Percentiles rank a stretch among this genome's conserved stretches.
These are phyloP conservation scores for cattle (Bos taurus) DNA, from an alignment of 2,113 vertebrate genomes.

Conservation along the genomic window ARS-UCD2.0 NC_037332.1:112015001-112015500, in stretches of 20 bases:
- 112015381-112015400: not conserved
- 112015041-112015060: slow-evolving; percentile 22
- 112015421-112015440: too few relatives aligned
- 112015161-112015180: not conserved
- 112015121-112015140: not conserved
- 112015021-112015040: slow-evolving; percentile 16
- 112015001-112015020: slow-evolving; percentile 42
- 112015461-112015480: not conserved
- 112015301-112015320: not conserved
- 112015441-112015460: rapidly evolving
- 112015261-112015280: not conserved
- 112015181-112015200: not conserved
- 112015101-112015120: not conserved
- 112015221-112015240: not conserved
- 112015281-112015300: not conserved
- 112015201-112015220: not conserved
- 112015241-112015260: not conserved
- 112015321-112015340: not conserved
- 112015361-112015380: not conserved
- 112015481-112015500: not conserved
- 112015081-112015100: not conserved
- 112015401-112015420: not conserved
- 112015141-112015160: rapidly evolving
- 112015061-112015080: not conserved
- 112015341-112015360: not conserved